phyloP scores from a whole-genome alignment of 1,140 invertebrate species.

The Coptotermes formosanus region DNA sequence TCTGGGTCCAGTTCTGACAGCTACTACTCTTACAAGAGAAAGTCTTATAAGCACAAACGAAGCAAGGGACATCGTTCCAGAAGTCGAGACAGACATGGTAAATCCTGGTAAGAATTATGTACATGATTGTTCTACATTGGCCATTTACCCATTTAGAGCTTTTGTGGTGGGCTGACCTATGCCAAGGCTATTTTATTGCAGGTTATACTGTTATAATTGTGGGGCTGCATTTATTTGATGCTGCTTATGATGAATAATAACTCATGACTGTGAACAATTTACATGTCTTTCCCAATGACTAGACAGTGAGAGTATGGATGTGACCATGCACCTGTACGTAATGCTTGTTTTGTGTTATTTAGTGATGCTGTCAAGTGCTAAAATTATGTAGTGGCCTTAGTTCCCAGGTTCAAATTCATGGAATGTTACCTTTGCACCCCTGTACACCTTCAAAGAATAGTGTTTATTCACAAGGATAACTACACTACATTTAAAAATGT shows the following conservation, averaged over 20 bases:
- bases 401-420: no score
- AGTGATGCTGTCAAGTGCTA: no score
- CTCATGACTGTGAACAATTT: no score
- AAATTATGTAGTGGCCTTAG: no score
- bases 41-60: constrained; percentile 30
- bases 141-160: neutral
- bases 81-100: constrained; percentile 20
- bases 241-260: neutral
- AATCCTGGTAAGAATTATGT: constrained; percentile 3
- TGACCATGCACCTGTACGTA: no score
- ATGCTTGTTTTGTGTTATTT: no score
- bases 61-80: constrained; percentile 29
- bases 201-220: neutral
- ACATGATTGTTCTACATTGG: neutral
- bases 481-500: no score
- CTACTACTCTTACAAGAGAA: constrained; percentile 27
- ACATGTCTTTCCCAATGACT: no score
- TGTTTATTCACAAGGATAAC: no score
- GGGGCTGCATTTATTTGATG: no score
- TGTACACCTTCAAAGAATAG: no score
- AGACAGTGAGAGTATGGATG: neutral
- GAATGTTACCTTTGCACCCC: no score
- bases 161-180: neutral
- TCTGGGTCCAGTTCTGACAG: constrained; percentile 28
- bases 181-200: neutral